Percentiles rank a stretch among this genome's conserved stretches.
Evolutionary conservation across 1,140 invertebrate genomes (phyloP).

Genomic region (Drosophila insularis): DNA sequence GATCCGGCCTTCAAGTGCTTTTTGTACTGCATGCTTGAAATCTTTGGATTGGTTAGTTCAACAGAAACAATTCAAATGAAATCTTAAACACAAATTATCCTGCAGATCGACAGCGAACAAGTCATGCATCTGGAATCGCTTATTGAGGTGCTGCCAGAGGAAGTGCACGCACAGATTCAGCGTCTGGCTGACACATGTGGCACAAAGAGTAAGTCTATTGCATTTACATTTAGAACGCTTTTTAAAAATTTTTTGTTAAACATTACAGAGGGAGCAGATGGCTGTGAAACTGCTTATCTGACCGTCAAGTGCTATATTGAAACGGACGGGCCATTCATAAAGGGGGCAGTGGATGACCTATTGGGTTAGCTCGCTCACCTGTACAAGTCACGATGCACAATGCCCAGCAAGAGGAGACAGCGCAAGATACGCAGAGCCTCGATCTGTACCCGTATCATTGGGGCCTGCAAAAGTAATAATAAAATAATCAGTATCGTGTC

Average conservation of each 20-base stretch:
- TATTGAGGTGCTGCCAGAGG: constrained; percentile 57
- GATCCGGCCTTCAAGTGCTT: constrained; percentile 64
- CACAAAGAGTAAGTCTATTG: constrained; percentile 48
- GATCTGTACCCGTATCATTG: constrained; percentile 84
- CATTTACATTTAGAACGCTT: not conserved
- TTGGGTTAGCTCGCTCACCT: constrained; percentile 55
- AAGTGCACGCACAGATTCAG: constrained; percentile 45
- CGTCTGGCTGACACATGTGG: constrained; percentile 48
- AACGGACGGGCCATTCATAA: constrained; percentile 53
- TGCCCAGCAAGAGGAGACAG: constrained; percentile 60
- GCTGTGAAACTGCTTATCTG: constrained; percentile 63
- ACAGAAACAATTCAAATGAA: not conserved
- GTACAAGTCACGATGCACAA: constrained; percentile 62
- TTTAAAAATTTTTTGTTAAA: not conserved
- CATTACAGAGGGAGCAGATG: constrained; percentile 59
- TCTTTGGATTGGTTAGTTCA: constrained; percentile 63
- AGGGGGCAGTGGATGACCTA: constrained; percentile 23
- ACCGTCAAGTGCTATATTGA: constrained; percentile 64
- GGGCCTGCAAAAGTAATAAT: constrained; percentile 48
- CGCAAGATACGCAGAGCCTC: constrained; percentile 83
- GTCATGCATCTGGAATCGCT: constrained; percentile 64
- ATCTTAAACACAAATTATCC: not conserved
- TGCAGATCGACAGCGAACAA: constrained; percentile 64
- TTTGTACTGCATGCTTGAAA: constrained; percentile 70
- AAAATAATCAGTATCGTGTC: constrained; percentile 15